Evolutionary conservation across 2,888 invertebrate genomes (phyloP).

Genomic region (Gastracanthus pulcherrimus): DNA sequence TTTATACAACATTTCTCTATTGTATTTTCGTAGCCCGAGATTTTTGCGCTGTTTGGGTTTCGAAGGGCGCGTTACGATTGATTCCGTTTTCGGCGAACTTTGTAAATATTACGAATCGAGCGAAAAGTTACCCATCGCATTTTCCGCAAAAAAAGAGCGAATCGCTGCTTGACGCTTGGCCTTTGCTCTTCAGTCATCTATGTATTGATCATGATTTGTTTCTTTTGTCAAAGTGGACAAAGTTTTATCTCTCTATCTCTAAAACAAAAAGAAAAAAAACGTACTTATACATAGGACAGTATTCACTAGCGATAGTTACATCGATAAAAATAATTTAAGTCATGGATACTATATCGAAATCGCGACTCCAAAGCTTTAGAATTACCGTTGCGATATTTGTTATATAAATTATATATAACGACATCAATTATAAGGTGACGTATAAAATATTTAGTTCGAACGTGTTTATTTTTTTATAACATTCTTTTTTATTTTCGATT

Average conservation of each 20-base stretch:
- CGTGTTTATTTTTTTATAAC: conserved; percentile 36
- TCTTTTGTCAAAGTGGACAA: conserved; percentile 18
- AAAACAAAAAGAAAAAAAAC: conserved; percentile 55
- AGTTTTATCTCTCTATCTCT: conserved; percentile 21
- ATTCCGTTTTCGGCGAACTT: conserved; percentile 41
- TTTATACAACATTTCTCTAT: conserved; percentile 5
- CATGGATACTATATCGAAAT: conserved; percentile 57
- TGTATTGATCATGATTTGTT: conserved; percentile 26
- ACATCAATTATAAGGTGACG: conserved; percentile 51
- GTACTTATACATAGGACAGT: conserved; percentile 77
- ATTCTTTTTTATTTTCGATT: conserved; percentile 11
- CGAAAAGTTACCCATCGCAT: conserved; percentile 53
- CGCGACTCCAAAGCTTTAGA: conserved; percentile 76
- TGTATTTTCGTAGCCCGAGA: background rate
- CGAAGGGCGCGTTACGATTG: background rate
- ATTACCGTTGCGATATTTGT: conserved; percentile 68
- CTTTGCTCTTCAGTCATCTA: conserved; percentile 35
- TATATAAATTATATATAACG: conserved; percentile 52
- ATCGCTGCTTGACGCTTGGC: conserved; percentile 10
- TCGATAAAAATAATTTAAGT: conserved; percentile 52
- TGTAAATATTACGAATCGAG: conserved; percentile 49
- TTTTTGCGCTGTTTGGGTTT: conserved; percentile 9
- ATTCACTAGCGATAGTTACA: conserved; percentile 69
- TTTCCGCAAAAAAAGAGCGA: conserved; percentile 10
- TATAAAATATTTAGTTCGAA: conserved; percentile 28